Conservation (phyloP, 1,140 invertebrate species). For the Hyles vespertilio region DNA sequence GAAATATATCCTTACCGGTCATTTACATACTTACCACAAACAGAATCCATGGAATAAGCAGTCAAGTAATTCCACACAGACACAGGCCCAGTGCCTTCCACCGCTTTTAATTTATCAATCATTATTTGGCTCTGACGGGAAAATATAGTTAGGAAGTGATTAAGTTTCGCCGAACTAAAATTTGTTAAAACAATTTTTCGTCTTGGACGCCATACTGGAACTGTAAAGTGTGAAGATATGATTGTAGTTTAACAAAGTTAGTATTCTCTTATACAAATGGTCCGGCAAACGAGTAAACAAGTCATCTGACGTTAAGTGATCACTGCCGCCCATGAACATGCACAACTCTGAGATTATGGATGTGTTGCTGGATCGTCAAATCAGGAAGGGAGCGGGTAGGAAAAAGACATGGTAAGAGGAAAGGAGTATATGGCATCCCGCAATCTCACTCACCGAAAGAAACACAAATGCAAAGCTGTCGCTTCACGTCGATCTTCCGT, state of each 20-base stretch:
- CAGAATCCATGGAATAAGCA: slow-evolving; percentile 13
- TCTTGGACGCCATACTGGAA: slow-evolving; percentile 12
- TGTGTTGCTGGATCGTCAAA: no score
- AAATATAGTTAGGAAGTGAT: slow-evolving; percentile 6
- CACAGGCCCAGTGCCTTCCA: background rate
- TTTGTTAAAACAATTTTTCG: slow-evolving; percentile 8
- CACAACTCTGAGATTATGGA: no score
- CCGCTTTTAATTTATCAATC: slow-evolving; percentile 2
- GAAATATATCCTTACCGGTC: background rate
- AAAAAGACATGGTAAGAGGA: no score
- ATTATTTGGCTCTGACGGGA: slow-evolving; percentile 3
- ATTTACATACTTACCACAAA: slow-evolving; percentile 14
- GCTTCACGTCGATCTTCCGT: no score
- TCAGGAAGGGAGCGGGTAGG: no score
- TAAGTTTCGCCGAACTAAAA: slow-evolving; percentile 3
- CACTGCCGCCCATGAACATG: no score
- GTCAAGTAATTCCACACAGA: slow-evolving; percentile 12
- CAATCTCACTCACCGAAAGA: no score
- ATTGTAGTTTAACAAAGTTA: background rate
- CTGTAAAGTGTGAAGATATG: background rate
- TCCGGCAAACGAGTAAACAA: no score
- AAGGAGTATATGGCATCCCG: no score
- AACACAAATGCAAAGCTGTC: no score
- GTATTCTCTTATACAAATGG: no score
- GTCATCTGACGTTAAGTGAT: no score